phyloP scores from a whole-genome alignment of 2,888 invertebrate genomes.

The Mamestra brassicae region DNA sequence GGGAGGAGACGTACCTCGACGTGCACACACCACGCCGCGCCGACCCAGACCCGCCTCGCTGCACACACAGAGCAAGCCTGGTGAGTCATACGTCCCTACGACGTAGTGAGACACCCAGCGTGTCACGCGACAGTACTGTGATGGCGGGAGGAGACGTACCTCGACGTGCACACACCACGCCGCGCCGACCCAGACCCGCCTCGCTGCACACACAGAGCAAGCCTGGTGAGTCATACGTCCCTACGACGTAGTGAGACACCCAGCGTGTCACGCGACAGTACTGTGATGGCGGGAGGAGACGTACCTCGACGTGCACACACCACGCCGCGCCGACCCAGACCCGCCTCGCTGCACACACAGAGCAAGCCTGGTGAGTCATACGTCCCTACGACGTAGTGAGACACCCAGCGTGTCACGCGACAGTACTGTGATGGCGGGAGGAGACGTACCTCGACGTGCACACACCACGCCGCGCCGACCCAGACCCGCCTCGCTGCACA shows the following conservation, averaged over 20 bases:
- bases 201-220: constrained; percentile 63
- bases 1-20: constrained; percentile 12
- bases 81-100: constrained; percentile 7
- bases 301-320: constrained; percentile 70
- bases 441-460: constrained; percentile 72
- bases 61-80: constrained; percentile 8
- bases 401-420: constrained; percentile 85
- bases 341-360: constrained; percentile 66
- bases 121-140: constrained; percentile 15
- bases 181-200: constrained; percentile 65
- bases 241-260: constrained; percentile 74
- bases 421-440: constrained; percentile 74
- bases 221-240: constrained; percentile 15
- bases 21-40: constrained; percentile 15
- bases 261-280: constrained; percentile 83
- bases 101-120: constrained; percentile 77
- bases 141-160: constrained; percentile 11
- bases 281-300: constrained; percentile 70
- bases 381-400: constrained; percentile 58
- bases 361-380: constrained; percentile 15
- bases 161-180: constrained; percentile 9
- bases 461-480: constrained; percentile 4
- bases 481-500: constrained; percentile 3
- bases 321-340: constrained; percentile 62
- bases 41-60: constrained; percentile 22